Evolutionary conservation across 2,888 invertebrate species (phyloP).

Genomic region (Caradrina kadenii): DNA sequence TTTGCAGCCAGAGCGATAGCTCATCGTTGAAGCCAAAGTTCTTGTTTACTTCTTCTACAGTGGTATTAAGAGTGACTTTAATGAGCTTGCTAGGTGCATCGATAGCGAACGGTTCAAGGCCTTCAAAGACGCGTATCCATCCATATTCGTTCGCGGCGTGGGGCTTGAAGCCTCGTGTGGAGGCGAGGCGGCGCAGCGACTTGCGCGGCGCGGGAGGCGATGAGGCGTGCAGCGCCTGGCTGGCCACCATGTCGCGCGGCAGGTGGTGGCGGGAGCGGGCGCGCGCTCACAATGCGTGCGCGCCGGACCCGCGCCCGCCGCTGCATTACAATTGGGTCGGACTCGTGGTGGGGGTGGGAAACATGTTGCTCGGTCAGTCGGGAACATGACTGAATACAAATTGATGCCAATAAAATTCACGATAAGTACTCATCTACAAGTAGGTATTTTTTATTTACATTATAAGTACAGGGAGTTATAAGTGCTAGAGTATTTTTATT

Average conservation of each 20-base stretch:
- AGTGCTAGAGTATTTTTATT: not conserved
- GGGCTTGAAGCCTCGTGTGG: slow-evolving; percentile 87
- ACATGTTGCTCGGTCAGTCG: slow-evolving; percentile 86
- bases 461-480: not conserved
- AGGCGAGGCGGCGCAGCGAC: slow-evolving; percentile 87
- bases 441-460: slow-evolving; percentile 23
- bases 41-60: slow-evolving; percentile 89
- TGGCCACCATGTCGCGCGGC: slow-evolving; percentile 87
- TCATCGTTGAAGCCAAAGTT: slow-evolving; percentile 87
- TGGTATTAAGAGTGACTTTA: slow-evolving; percentile 90
- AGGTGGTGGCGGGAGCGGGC: slow-evolving; percentile 81
- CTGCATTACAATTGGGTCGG: slow-evolving; percentile 89
- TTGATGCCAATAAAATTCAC: slow-evolving; percentile 70
- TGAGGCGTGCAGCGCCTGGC: slow-evolving; percentile 87
- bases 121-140: slow-evolving; percentile 92
- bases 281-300: slow-evolving; percentile 81
- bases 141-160: slow-evolving; percentile 83
- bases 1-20: slow-evolving; percentile 89
- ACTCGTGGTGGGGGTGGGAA: slow-evolving; percentile 89
- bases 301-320: slow-evolving; percentile 79
- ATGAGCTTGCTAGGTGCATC: slow-evolving; percentile 90
- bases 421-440: slow-evolving; percentile 55
- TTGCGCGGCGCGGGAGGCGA: slow-evolving; percentile 85
- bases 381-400: slow-evolving; percentile 85
- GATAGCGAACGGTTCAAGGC: slow-evolving; percentile 86